A percentile compares a stretch with the other conserved stretches of the same genome.
phyloP scores from a whole-genome alignment of 2,797 vertebrate species.

The Spinus olivaceus region DNA sequence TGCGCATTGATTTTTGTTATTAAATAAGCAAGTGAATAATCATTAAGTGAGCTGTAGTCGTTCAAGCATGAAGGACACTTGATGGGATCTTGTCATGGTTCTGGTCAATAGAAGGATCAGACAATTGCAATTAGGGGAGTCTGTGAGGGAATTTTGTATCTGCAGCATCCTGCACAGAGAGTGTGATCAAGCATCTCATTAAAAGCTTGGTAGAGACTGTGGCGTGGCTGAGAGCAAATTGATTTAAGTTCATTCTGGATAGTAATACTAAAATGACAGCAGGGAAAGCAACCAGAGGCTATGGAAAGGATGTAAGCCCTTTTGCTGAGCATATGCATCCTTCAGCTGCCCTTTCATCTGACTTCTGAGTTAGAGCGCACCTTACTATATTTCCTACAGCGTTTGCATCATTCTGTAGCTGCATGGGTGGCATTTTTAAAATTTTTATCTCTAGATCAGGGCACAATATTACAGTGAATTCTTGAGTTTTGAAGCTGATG shows the following conservation, averaged over 20 bases:
- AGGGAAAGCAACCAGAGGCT: neutral
- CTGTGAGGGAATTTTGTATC: neutral
- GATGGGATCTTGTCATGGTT: neutral
- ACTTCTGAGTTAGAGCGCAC: neutral
- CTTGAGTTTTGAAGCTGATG: neutral
- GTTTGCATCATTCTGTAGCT: neutral
- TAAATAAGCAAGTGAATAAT: neutral
- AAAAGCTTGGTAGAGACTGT: neutral
- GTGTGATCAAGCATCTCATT: neutral
- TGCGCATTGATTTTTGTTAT: neutral
- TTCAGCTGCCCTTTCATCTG: neutral
- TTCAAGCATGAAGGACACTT: neutral
- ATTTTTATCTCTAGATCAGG: neutral
- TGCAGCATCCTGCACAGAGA: neutral
- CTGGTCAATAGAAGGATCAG: neutral
- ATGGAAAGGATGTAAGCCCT: neutral
- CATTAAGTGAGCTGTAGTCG: neutral
- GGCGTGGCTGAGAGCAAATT: neutral
- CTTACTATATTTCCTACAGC: neutral
- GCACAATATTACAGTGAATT: neutral
- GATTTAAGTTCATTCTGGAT: neutral
- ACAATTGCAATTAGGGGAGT: neutral
- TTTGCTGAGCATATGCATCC: neutral
- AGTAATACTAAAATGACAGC: neutral
- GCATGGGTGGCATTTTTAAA: neutral